Base-by-base conservation (phyloP, 2,113 vertebrate genomes). In the Perca flavescens region DNA sequence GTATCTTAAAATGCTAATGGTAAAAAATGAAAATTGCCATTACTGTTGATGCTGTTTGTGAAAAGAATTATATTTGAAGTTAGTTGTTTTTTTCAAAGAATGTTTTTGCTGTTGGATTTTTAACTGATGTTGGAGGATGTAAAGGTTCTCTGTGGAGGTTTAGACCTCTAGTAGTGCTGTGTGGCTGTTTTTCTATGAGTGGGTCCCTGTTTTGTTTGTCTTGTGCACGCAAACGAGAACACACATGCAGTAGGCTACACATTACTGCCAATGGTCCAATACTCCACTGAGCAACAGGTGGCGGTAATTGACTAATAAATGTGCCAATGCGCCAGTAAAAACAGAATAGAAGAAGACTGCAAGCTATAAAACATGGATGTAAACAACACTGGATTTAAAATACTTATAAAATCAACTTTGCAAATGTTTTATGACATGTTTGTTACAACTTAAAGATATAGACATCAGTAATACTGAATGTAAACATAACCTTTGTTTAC, bases 41-140 rank as follows among this genome's bases (percentile, higher is more conserved):
- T 83, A n/a, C 43, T 88, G 54, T 86, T 80, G 28, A 79, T 79
- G 60, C 60, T 84, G 57, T 89, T 73, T 63, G 72, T 88, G 53
- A 77, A 80, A 85, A 70, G 22, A 14, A 67, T 66, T 66, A 64
- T 40, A 61, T 80, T 71, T 57, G 28, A 65, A 22, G 54, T 70
- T 57, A 28, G 14, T 40, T 58, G 6, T 53, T 64, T 61, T 54
- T 46, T 61, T 70, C 7, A 66, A 25, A 40, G 36, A 57, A 64
- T 67, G 49, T 57, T 66, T 78, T 77, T 54, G 67, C 17, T 63
- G 43, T 77, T 61, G 12, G 21, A 2, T 75, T 80, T 86, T 65
- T 64, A 65, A 68, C 63, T 77, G 22, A 79, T 75, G 34, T 74
- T 62, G 46, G 2, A 77, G 52, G 22, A 74, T 83, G 69, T 74